Evolutionary conservation across 1,140 invertebrate genomes (phyloP).

Genomic region (Samia ricini): DNA sequence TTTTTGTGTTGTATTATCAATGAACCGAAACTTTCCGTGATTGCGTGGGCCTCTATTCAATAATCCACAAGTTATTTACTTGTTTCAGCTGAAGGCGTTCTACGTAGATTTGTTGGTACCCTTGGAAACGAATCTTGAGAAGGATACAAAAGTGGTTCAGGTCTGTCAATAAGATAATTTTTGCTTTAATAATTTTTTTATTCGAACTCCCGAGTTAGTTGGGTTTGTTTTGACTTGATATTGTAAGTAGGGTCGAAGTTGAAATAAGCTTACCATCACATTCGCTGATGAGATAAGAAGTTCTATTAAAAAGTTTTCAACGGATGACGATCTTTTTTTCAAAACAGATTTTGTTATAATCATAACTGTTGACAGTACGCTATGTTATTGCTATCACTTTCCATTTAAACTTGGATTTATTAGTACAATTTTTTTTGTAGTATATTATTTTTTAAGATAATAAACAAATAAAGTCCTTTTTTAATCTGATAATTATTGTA

Average conservation of each 20-base stretch:
- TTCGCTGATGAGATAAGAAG: conserved; percentile 43
- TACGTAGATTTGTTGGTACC: conserved; percentile 95
- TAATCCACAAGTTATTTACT: conserved; percentile 32
- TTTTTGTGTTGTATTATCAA: neutral
- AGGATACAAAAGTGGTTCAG: conserved; percentile 95
- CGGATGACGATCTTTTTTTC: neutral
- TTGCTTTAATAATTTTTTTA: conserved; percentile 35
- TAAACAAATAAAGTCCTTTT: too few species aligned
- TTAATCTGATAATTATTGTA: too few species aligned
- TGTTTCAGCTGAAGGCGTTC: conserved; percentile 92
- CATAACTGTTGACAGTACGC: neutral
- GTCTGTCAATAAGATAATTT: conserved; percentile 76
- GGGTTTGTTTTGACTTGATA: conserved; percentile 46
- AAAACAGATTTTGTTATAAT: neutral
- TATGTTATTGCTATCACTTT: neutral
- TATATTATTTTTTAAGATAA: too few species aligned
- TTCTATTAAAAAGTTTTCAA: conserved; percentile 56
- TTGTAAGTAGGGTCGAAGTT: conserved; percentile 30
- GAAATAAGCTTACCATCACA: conserved; percentile 42
- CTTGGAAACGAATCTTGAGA: conserved; percentile 94
- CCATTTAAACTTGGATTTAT: neutral
- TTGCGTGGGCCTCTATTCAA: neutral
- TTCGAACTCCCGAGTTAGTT: conserved; percentile 23
- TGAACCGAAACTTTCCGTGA: neutral
- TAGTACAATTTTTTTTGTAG: too few species aligned